Conservation (phyloP, 1,140 invertebrate genomes). For the Lepidotrigona ventralis region DNA sequence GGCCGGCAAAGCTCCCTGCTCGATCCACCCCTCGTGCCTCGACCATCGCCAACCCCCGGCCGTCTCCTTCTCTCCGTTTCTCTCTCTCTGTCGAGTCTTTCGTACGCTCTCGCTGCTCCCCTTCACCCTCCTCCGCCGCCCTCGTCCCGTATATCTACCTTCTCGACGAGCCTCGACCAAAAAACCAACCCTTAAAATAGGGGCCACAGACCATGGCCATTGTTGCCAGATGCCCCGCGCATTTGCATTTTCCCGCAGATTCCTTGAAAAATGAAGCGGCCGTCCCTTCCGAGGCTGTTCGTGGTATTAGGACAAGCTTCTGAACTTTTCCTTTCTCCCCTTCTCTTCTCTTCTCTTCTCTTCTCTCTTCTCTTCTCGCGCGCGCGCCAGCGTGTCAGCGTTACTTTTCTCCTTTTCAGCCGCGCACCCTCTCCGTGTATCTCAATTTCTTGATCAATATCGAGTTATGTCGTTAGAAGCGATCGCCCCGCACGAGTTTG, state of each 20-base stretch:
- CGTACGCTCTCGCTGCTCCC: background rate
- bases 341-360: no score
- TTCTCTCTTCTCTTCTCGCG: no score
- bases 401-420: conserved; percentile 27
- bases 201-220: conserved; percentile 79
- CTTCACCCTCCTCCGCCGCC: conserved; percentile 11
- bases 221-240: conserved; percentile 80
- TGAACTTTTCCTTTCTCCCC: conserved; percentile 30
- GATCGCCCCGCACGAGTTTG: background rate
- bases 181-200: conserved; percentile 80
- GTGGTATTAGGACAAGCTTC: conserved; percentile 61
- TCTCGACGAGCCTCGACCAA: conserved; percentile 63
- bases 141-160: conserved; percentile 43
- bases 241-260: conserved; percentile 79
- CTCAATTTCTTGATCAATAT: conserved; percentile 47
- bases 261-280: conserved; percentile 73
- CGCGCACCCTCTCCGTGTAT: background rate
- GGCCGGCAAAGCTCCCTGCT: conserved; percentile 74
- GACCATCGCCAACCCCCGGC: background rate
- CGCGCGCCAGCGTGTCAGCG: conserved; percentile 1
- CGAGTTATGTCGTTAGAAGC: background rate
- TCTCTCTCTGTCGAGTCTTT: no score
- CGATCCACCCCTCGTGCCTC: conserved; percentile 36
- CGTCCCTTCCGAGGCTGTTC: conserved; percentile 38
- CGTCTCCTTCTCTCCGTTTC: background rate